Percentiles rank a stretch among this genome's conserved stretches.
These are phyloP conservation scores for Heteromormyrus szaboi DNA, from an alignment of 2,797 vertebrate species.

Conservation along the genomic window DNA sequence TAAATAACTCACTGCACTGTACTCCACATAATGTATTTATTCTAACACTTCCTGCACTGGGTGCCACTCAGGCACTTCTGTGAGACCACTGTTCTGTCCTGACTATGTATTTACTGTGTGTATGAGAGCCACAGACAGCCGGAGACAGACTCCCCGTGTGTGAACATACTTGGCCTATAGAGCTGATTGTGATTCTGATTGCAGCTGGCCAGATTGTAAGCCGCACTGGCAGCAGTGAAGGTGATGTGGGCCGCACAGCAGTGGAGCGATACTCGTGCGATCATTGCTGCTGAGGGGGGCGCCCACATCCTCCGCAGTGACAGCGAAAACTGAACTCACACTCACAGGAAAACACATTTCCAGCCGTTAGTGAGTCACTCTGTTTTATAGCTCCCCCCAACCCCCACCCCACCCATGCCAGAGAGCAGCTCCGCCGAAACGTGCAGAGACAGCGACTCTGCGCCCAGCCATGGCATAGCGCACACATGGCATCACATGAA, in stretches of 20 bases:
- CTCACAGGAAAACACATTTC: constrained; percentile 65
- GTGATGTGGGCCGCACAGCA: not conserved
- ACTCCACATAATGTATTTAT: not conserved
- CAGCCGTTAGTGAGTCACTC: constrained; percentile 57
- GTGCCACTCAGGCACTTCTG: not conserved
- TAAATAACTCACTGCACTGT: not conserved
- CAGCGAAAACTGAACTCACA: constrained; percentile 35
- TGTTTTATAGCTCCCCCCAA: constrained; percentile 41
- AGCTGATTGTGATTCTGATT: not conserved
- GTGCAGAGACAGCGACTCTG: not conserved
- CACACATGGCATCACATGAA: constrained; percentile 46
- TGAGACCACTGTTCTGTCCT: not conserved
- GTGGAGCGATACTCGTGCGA: not conserved
- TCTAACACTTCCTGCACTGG: not conserved
- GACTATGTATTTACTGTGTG: not conserved
- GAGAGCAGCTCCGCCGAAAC: not conserved
- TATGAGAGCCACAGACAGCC: not conserved
- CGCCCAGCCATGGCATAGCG: not conserved
- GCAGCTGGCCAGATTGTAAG: not conserved
- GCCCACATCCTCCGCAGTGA: not conserved
- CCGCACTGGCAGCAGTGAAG: not conserved
- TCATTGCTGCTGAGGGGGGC: not conserved
- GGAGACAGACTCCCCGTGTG: not conserved
- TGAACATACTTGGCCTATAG: not conserved
- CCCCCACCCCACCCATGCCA: no score